A percentile compares a stretch with the other conserved stretches of the same genome.
phyloP scores from a whole-genome alignment of 2,888 invertebrate genomes.

The Ptychoptera contaminata region DNA sequence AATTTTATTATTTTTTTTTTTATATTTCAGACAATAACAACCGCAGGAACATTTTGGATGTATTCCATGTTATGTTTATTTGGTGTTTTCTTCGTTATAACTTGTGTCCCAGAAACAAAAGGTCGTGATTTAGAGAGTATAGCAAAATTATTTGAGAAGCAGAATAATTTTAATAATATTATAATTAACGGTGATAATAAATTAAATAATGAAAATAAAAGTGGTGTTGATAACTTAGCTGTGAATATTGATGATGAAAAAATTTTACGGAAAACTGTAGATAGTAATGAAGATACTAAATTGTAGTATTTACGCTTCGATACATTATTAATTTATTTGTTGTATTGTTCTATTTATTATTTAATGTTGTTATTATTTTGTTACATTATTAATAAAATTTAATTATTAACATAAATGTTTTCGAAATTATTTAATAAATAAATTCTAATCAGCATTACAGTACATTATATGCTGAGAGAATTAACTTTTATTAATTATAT shows the following conservation, averaged over 20 bases:
- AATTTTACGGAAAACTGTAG: not conserved
- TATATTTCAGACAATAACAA: conserved; percentile 30
- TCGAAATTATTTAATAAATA: too few species aligned
- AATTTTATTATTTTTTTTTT: not conserved
- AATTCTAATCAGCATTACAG: too few species aligned
- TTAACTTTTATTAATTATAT: too few species aligned
- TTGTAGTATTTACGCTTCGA: too few species aligned
- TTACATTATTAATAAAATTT: too few species aligned
- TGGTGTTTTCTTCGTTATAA: conserved; percentile 37
- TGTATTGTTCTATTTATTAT: too few species aligned
- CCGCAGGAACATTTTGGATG: conserved; percentile 40
- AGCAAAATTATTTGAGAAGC: conserved; percentile 23
- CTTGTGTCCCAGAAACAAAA: conserved; percentile 49
- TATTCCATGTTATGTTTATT: conserved; percentile 35
- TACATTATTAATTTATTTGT: too few species aligned
- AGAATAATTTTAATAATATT: not conserved
- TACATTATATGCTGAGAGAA: too few species aligned
- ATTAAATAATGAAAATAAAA: not conserved
- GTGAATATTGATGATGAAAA: not conserved
- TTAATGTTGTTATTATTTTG: too few species aligned
- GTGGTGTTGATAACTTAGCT: not conserved
- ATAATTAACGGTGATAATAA: not conserved
- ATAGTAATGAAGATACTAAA: too few species aligned
- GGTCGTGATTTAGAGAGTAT: conserved; percentile 53
- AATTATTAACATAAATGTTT: too few species aligned